phyloP scores from a whole-genome alignment of 2,797 vertebrate genomes.

The Hydrocynus forskahlii region DNA sequence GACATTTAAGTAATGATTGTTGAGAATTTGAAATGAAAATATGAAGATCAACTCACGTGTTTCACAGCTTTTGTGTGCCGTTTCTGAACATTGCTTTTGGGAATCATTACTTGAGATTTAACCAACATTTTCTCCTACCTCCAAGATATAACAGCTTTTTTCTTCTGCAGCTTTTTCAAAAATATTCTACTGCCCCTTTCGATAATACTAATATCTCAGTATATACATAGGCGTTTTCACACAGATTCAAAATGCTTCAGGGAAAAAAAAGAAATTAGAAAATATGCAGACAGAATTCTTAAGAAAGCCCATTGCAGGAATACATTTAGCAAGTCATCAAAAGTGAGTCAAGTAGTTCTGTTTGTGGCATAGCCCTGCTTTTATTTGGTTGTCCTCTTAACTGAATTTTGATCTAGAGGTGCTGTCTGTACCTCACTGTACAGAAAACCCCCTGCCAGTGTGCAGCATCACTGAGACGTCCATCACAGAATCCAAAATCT shows the following conservation, averaged over 20 bases:
- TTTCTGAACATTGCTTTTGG: too few species aligned
- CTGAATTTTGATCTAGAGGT: conserved; percentile 29
- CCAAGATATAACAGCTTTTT: not conserved
- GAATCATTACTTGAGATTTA: not conserved
- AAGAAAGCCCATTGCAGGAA: not conserved
- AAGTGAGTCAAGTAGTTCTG: conserved; percentile 7
- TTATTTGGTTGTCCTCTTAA: conserved; percentile 47
- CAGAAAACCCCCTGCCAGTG: conserved; percentile 16
- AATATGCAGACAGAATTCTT: not conserved
- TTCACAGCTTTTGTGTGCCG: too few species aligned
- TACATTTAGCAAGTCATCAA: conserved; percentile 19
- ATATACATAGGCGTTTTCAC: too few species aligned
- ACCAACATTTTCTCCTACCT: not conserved
- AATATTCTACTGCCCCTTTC: not conserved
- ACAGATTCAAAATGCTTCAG: not conserved
- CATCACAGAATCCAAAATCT: conserved; percentile 14
- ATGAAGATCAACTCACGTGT: too few species aligned
- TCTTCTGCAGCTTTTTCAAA: not conserved
- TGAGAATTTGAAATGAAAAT: too few species aligned
- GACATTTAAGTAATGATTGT: too few species aligned
- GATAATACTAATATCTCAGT: too few species aligned
- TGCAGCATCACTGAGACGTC: not conserved
- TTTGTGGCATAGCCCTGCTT: conserved; percentile 38
- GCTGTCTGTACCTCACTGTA: conserved; percentile 10
- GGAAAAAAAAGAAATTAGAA: not conserved